These are phyloP conservation scores for Hippocampus mohnikei DNA, from an alignment of 2,113 vertebrate genomes.

Conservation along the genomic window DNA sequence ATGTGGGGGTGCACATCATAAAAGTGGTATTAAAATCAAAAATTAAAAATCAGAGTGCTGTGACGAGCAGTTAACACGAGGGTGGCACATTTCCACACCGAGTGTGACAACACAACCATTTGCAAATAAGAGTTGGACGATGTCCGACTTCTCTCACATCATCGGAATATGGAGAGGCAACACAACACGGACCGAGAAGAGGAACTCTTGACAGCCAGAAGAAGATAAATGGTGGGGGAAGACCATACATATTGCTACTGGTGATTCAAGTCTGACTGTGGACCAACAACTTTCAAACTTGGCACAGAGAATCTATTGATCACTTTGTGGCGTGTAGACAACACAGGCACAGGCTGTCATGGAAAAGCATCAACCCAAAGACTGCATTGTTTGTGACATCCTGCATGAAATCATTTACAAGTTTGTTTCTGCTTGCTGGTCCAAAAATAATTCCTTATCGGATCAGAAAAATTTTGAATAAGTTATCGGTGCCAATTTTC, in stretches of 20 bases:
- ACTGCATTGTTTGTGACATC: constrained; percentile 43
- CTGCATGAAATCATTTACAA: constrained; percentile 11
- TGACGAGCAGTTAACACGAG: neutral
- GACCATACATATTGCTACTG: neutral
- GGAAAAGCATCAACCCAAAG: constrained; percentile 6
- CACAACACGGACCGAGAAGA: too few relatives aligned
- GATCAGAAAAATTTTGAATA: neutral
- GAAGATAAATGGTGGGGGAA: too few relatives aligned
- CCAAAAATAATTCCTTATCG: neutral
- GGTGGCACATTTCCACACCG: neutral
- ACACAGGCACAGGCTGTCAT: constrained; percentile 1
- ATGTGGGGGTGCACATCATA: too few relatives aligned
- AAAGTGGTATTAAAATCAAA: neutral
- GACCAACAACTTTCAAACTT: constrained; percentile 10
- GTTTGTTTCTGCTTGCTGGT: neutral
- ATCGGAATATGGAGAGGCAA: neutral
- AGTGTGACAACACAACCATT: neutral
- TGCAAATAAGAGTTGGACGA: neutral
- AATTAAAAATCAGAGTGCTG: neutral
- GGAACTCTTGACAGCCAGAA: too few relatives aligned
- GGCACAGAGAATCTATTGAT: constrained; percentile 11
- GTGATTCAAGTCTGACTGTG: constrained; percentile 2
- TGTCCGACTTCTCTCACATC: neutral
- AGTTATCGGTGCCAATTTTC: neutral
- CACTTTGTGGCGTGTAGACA: constrained; percentile 11